A percentile compares a stretch with the other conserved stretches of the same genome.
Evolutionary conservation across 2,113 vertebrate genomes (phyloP).

Genomic region (Geothlypis trichas): DNA sequence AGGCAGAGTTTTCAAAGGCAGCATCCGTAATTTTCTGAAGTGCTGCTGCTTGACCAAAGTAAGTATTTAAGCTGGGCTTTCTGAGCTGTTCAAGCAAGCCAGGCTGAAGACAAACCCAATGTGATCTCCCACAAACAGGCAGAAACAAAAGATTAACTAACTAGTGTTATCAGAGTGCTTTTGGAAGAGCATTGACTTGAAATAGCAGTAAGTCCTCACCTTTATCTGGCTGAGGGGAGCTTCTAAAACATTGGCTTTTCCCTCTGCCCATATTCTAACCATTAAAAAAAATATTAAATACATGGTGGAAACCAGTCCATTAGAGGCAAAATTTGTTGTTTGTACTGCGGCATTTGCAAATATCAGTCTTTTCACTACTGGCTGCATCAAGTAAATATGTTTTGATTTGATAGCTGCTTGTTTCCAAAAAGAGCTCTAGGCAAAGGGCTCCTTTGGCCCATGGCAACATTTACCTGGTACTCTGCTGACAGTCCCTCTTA

Average conservation of each 20-base stretch:
- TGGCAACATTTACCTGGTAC: background rate
- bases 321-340: constrained; percentile 22
- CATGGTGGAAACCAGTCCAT: background rate
- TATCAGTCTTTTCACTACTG: constrained; percentile 6
- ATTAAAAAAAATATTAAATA: background rate
- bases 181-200: background rate
- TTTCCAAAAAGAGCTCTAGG: constrained; percentile 25
- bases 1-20: background rate
- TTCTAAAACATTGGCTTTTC: background rate
- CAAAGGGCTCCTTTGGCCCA: background rate
- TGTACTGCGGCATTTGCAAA: constrained; percentile 33
- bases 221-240: background rate
- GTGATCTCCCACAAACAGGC: background rate
- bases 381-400: constrained; percentile 27
- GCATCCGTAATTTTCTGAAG: constrained; percentile 14
- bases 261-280: background rate
- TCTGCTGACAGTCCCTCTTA: background rate
- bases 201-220: background rate
- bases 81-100: background rate
- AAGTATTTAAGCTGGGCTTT: background rate
- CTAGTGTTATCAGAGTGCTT: background rate
- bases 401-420: constrained; percentile 24
- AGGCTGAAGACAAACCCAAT: background rate
- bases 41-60: background rate
- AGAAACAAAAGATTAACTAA: background rate